Conservation (phyloP, 2,888 invertebrate species). For the Andrena haemorrhoa region DNA sequence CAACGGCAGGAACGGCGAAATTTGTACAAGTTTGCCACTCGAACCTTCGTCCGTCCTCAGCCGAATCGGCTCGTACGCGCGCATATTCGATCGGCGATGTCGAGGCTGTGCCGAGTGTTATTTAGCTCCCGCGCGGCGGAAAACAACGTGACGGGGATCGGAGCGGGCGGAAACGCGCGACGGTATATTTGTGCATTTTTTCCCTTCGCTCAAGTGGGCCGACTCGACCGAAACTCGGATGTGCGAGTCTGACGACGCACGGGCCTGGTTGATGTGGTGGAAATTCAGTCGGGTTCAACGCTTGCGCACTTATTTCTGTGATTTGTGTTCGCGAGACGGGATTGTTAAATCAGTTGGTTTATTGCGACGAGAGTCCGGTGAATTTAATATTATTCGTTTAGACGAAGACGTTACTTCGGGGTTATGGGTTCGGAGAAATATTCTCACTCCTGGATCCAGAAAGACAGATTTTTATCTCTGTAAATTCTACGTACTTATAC, state of each 20-base stretch:
- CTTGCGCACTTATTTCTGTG: too few species aligned
- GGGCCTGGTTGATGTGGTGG: too few species aligned
- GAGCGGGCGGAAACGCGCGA: background rate
- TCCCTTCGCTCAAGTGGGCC: background rate
- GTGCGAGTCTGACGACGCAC: background rate
- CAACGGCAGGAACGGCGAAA: slow-evolving; percentile 15
- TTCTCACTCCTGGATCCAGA: background rate
- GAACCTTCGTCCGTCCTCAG: slow-evolving; percentile 17
- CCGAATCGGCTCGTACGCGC: slow-evolving; percentile 37
- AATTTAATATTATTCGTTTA: background rate
- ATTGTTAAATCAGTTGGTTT: background rate
- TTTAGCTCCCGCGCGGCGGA: slow-evolving; percentile 48
- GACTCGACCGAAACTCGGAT: background rate
- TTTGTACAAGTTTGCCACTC: slow-evolving; percentile 27
- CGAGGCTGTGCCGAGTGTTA: slow-evolving; percentile 49
- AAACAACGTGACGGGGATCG: slow-evolving; percentile 44
- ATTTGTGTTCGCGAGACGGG: too few species aligned
- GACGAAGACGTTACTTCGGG: background rate
- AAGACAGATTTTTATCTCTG: too few species aligned
- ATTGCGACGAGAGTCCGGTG: background rate
- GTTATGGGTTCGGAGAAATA: background rate
- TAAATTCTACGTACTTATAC: too few species aligned
- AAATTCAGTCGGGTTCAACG: too few species aligned
- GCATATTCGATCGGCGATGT: slow-evolving; percentile 58
- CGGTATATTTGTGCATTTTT: slow-evolving; percentile 25